Base-by-base conservation (phyloP, 2,888 invertebrate species). In the Norana najaformis region DNA sequence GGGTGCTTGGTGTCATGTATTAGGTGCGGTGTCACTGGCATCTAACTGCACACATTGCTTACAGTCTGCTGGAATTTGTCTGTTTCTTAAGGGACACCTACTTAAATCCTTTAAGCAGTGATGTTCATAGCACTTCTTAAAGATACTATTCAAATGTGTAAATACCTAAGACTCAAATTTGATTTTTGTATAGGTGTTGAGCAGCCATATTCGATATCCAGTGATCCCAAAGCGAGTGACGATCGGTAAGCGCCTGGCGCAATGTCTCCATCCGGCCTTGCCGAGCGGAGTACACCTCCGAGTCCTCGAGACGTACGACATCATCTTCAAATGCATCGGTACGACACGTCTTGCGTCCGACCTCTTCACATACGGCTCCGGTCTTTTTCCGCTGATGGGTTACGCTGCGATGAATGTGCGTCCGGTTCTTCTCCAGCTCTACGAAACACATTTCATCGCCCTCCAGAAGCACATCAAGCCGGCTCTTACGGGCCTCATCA, bases 211-310 rank as follows among this genome's bases (percentile, higher is more conserved):
- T 93, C 97, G 97, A 94, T 98, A 97, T 95, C 97, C 97, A 92
- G 96, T 97, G 39, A 97, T 98, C 93, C 98, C 98, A 16, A 96
- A 97, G 92, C 96, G 97, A 92, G 97, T 98, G 92, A 97, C 97
- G 93, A 97, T 98, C 92, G 97, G 97, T 89, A 98, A 98, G 95
- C 96, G 98, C 91, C 95, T 98, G 92, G 97, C 98, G 88, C 98
- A 98, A 96, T 98, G 98, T 94, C 97, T 98, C 96, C 98, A 98
- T 95, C 98, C 98, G 69, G 97, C 97, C 35, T 95, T 98, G 92
- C 98, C 98, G 37, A 97, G 97, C 90, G 98, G 98, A 69, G 98
- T 98, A 39, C 98, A 98, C 95, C 95, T 98, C 91, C 98, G 98
- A 95, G 97, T 98, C 37, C 95, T 98, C 92, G 98, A 98, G 95